These are phyloP conservation scores for Ceraclea dissimilis DNA, from an alignment of 2,888 invertebrate genomes.

Conservation along the genomic window DNA sequence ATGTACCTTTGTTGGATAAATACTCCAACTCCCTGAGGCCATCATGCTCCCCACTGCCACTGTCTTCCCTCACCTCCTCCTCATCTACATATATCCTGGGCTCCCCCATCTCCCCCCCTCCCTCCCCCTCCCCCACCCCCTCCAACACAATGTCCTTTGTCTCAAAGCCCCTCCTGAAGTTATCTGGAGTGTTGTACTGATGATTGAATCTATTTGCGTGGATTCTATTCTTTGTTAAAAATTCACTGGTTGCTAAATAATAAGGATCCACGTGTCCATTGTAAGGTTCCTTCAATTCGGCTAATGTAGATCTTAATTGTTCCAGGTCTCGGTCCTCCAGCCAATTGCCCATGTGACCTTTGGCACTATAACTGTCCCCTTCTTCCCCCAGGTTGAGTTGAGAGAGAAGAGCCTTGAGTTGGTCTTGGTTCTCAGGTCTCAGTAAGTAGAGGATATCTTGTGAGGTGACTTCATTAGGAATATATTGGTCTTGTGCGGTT, in stretches of 20 bases:
- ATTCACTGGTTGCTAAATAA: slow-evolving; percentile 23
- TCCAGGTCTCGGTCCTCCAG: slow-evolving; percentile 21
- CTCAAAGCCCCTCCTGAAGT: slow-evolving; percentile 33
- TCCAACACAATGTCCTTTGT: slow-evolving; percentile 30
- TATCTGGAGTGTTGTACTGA: slow-evolving; percentile 35
- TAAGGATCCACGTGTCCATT: slow-evolving; percentile 17
- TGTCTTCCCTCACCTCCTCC: slow-evolving; percentile 39
- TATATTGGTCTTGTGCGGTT: slow-evolving; percentile 5
- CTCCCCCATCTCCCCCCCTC: slow-evolving; percentile 40
- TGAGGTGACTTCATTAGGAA: slow-evolving; percentile 26
- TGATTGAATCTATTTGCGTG: slow-evolving; percentile 32
- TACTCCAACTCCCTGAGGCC: slow-evolving; percentile 20
- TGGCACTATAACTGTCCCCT: not conserved
- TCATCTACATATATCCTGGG: slow-evolving; percentile 51
- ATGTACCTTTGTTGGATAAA: slow-evolving; percentile 18
- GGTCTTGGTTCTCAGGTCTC: slow-evolving; percentile 27
- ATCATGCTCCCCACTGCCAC: slow-evolving; percentile 39
- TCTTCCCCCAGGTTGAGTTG: slow-evolving; percentile 9
- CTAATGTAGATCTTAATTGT: slow-evolving; percentile 17
- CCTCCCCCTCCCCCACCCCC: slow-evolving; percentile 28
- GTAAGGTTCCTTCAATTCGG: slow-evolving; percentile 19
- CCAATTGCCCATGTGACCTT: slow-evolving; percentile 19
- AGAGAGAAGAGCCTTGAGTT: slow-evolving; percentile 16
- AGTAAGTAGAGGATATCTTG: slow-evolving; percentile 30
- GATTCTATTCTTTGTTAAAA: slow-evolving; percentile 22